Evolutionary conservation across 1,140 invertebrate species (phyloP).

Genomic region (Phthorimaea operculella): DNA sequence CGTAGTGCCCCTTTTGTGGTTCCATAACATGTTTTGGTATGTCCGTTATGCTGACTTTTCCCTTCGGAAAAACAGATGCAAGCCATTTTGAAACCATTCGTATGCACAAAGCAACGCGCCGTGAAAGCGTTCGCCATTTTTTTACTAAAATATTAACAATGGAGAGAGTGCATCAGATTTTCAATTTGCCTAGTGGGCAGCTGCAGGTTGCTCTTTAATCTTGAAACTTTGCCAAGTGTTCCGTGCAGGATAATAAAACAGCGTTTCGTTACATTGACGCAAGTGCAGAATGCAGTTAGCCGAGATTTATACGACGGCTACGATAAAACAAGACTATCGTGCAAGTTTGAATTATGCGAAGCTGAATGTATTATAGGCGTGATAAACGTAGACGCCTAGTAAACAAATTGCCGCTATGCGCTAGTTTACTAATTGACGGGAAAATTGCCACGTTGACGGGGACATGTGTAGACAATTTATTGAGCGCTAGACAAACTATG

Average conservation of each 20-base stretch:
- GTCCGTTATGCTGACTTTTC: too few relatives aligned
- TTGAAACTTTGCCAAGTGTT: neutral
- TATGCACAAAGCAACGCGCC: too few relatives aligned
- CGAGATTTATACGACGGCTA: too few relatives aligned
- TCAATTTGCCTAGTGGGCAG: neutral
- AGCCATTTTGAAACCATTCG: constrained; percentile 3
- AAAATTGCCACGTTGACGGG: neutral
- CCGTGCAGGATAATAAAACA: constrained; percentile 2
- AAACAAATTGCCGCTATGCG: too few relatives aligned
- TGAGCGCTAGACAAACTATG: neutral
- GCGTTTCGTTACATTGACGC: constrained; percentile 1
- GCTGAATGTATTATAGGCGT: too few relatives aligned
- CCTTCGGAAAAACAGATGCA: too few relatives aligned
- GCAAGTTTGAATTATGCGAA: too few relatives aligned
- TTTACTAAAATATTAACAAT: neutral
- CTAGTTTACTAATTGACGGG: neutral
- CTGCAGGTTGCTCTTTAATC: constrained; percentile 5
- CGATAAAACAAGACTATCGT: too few relatives aligned
- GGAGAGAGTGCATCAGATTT: neutral
- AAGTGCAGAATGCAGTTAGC: neutral
- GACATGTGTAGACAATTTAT: neutral
- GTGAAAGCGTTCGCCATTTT: too few relatives aligned
- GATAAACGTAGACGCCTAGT: too few relatives aligned
- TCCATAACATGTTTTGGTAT: too few relatives aligned
- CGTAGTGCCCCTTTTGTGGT: too few relatives aligned